Conservation (phyloP, 2,113 vertebrate species). For the Numida meleagris region DNA sequence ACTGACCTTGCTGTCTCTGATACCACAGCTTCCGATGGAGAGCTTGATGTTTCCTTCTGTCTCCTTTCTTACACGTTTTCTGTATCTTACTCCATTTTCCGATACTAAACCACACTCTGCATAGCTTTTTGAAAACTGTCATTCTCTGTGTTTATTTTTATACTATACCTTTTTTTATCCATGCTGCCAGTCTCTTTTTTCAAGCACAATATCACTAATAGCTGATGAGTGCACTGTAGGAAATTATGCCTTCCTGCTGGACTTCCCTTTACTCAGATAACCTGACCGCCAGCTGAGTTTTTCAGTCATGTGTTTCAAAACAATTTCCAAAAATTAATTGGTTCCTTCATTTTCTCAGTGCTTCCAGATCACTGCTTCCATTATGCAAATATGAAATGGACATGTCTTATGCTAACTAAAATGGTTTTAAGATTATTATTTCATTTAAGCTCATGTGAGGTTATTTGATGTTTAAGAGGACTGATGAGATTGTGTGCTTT, state of each 20-base stretch:
- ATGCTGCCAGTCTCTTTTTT: neutral
- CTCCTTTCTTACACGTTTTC: neutral
- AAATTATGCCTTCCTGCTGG: neutral
- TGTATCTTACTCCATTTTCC: neutral
- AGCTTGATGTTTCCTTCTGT: neutral
- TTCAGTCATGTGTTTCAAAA: neutral
- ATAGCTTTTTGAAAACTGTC: neutral
- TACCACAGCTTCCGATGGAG: neutral
- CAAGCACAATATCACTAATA: neutral
- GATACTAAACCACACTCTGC: neutral
- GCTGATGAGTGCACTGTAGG: neutral
- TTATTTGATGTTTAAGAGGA: neutral
- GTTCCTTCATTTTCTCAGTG: neutral
- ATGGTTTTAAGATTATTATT: neutral
- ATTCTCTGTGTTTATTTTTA: neutral
- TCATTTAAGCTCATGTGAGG: neutral
- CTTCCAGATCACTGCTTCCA: neutral
- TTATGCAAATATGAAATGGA: neutral
- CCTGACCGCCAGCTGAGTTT: neutral
- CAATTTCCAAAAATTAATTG: neutral
- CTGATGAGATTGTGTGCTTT: neutral
- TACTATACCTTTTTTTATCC: neutral
- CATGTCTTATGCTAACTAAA: neutral
- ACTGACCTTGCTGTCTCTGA: neutral
- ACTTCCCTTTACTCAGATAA: slow-evolving; percentile 5